Evolutionary conservation across 2,113 vertebrate species (phyloP).

Genomic region (Ciconia stormi): DNA sequence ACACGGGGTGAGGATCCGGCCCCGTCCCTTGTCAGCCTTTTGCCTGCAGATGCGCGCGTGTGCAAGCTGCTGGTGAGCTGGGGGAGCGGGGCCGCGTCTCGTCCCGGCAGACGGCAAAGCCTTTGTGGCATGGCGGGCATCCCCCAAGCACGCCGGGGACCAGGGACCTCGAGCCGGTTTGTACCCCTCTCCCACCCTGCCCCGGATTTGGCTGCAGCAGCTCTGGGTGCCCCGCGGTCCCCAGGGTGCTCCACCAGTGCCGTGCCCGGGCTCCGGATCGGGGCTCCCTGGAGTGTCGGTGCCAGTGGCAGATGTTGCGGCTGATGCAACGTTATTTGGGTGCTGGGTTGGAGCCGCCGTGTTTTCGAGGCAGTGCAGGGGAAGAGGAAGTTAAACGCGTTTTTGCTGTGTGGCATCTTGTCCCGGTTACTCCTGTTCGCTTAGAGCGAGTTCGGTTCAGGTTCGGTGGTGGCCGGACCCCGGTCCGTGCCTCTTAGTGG

Average conservation of each 20-base stretch:
- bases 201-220: neutral
- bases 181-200: neutral
- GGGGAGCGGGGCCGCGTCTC: neutral
- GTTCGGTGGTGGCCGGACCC: accelerated
- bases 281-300: accelerated
- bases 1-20: neutral
- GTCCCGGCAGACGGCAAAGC: neutral
- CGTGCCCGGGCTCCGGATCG: accelerated
- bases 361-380: neutral
- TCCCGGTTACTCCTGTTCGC: neutral
- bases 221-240: neutral
- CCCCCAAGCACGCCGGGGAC: neutral
- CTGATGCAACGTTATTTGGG: accelerated
- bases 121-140: neutral
- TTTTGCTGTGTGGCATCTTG: neutral
- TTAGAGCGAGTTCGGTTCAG: neutral
- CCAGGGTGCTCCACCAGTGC: neutral
- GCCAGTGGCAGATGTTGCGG: neutral
- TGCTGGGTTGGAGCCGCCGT: accelerated
- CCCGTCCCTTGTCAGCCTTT: neutral
- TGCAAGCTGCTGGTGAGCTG: neutral
- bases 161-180: neutral
- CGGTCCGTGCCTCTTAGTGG: accelerated
- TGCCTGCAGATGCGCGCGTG: neutral
- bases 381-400: neutral